Percentiles rank a stretch among this genome's conserved stretches.
phyloP scores from a whole-genome alignment of 2,113 vertebrate genomes.

The Callorhinus ursinus region DNA sequence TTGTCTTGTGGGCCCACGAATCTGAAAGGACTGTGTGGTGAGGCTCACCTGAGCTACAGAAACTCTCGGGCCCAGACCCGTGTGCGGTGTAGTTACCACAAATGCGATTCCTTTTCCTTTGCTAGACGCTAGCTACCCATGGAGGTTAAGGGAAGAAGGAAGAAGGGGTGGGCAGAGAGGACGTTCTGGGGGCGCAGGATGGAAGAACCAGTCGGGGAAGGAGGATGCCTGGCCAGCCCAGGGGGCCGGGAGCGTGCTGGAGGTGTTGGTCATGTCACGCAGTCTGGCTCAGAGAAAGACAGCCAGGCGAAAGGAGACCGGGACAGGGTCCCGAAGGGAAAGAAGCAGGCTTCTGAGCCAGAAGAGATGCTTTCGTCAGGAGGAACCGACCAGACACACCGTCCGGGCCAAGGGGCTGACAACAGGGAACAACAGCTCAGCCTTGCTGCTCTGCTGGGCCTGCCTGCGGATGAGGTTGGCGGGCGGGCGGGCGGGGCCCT shows the following conservation, averaged over 20 bases:
- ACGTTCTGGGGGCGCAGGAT: background rate
- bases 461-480: too few relatives aligned
- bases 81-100: too few relatives aligned
- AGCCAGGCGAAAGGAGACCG: background rate
- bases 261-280: background rate
- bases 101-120: background rate
- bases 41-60: background rate
- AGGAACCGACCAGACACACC: background rate
- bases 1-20: too few relatives aligned
- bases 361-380: background rate
- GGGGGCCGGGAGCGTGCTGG: accelerated
- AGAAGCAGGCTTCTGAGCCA: background rate
- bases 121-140: background rate
- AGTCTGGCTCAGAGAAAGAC: background rate
- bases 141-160: background rate
- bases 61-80: background rate
- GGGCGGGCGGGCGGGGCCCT: accelerated
- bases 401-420: background rate
- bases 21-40: too few relatives aligned
- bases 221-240: background rate
- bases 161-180: background rate
- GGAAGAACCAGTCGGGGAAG: background rate
- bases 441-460: accelerated
- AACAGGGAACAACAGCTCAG: background rate
- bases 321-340: background rate